phyloP scores from a whole-genome alignment of 2,888 invertebrate genomes.

The Himalopsyche anomala region DNA sequence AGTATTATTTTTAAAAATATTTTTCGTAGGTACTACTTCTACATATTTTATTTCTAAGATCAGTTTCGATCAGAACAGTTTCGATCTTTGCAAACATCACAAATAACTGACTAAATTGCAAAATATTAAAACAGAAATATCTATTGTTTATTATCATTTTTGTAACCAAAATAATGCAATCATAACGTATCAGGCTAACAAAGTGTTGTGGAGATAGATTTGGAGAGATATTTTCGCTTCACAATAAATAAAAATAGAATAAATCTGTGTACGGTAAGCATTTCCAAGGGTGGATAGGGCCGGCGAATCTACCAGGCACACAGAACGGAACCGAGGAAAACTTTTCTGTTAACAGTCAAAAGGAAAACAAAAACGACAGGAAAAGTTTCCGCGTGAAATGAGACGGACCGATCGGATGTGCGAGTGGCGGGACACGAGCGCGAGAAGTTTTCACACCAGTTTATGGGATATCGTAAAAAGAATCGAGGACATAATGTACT shows the following conservation, averaged over 20 bases:
- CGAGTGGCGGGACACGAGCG: conserved; percentile 45
- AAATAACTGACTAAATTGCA: too few species aligned
- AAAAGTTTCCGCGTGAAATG: conserved; percentile 63
- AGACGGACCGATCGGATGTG: conserved; percentile 64
- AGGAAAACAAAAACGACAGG: conserved; percentile 61
- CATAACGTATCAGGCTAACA: neutral
- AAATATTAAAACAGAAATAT: too few species aligned
- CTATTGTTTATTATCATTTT: too few species aligned
- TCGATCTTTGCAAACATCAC: too few species aligned
- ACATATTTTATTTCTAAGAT: too few species aligned
- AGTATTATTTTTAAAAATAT: too few species aligned
- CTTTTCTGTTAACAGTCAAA: conserved; percentile 63
- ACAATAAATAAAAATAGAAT: conserved; percentile 55
- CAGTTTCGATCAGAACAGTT: too few species aligned
- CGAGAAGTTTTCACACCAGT: conserved; percentile 49
- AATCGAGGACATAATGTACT: neutral
- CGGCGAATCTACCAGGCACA: conserved; percentile 52
- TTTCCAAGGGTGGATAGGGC: conserved; percentile 52
- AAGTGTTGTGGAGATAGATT: neutral
- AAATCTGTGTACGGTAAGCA: conserved; percentile 54
- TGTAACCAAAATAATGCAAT: too few species aligned
- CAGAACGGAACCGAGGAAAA: conserved; percentile 60
- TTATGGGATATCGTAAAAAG: conserved; percentile 3
- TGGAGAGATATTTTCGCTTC: conserved; percentile 5
- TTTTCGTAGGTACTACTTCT: too few species aligned